phyloP scores from a whole-genome alignment of 2,797 vertebrate genomes.

The Characodon lateralis region DNA sequence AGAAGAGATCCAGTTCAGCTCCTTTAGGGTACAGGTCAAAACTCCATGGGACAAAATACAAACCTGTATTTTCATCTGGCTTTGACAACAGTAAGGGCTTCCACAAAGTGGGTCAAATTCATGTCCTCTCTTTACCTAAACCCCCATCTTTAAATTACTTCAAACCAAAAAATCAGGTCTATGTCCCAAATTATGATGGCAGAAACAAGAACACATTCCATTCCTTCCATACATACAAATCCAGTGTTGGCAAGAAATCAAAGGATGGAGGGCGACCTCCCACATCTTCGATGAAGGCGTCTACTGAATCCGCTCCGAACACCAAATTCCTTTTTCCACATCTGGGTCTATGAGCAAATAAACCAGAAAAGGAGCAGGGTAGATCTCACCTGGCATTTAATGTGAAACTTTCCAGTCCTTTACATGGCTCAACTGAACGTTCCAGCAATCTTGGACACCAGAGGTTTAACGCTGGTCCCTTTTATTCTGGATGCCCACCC shows the following conservation, averaged over 20 bases:
- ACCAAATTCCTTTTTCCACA: conserved; percentile 11
- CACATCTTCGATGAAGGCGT: neutral
- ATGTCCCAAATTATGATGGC: conserved; percentile 2
- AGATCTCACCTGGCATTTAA: neutral
- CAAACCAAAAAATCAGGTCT: conserved; percentile 11
- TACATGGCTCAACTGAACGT: conserved; percentile 4
- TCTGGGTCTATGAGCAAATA: conserved; percentile 15
- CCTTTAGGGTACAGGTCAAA: conserved; percentile 1
- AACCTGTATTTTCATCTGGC: conserved; percentile 3
- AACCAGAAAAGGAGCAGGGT: conserved; percentile 15
- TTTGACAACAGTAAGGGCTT: conserved; percentile 5
- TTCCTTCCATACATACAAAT: conserved; percentile 6
- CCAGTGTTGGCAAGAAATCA: conserved; percentile 10
- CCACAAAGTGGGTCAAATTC: conserved; percentile 4
- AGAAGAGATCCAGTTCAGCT: neutral
- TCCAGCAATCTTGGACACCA: neutral
- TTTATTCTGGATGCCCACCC: neutral
- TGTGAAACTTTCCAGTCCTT: conserved; percentile 3
- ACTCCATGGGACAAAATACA: conserved; percentile 12
- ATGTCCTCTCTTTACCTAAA: conserved; percentile 2
- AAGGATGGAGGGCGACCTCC: neutral
- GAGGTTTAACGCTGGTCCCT: neutral
- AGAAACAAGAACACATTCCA: conserved; percentile 1
- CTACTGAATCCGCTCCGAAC: conserved; percentile 6
- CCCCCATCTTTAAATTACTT: conserved; percentile 14